Evolutionary conservation across 2,888 invertebrate species (phyloP).

Genomic region (Phortica magna): DNA sequence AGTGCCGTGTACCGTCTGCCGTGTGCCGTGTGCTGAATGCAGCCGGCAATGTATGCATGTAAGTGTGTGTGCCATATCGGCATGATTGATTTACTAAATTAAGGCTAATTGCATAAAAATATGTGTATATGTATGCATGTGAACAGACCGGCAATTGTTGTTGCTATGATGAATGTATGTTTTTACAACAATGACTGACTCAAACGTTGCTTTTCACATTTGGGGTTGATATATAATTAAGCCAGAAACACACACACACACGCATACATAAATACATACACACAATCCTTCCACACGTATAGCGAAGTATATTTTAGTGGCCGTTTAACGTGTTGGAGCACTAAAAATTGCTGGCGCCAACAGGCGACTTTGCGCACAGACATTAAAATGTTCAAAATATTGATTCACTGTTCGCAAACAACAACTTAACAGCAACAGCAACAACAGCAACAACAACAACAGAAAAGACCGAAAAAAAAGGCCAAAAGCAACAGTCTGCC

Average conservation of each 20-base stretch:
- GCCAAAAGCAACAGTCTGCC: constrained; percentile 27
- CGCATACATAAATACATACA: not conserved
- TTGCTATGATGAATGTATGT: not conserved
- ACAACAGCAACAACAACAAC: constrained; percentile 2
- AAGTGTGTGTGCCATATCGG: constrained; percentile 2
- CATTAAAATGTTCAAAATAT: constrained; percentile 70
- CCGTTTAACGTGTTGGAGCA: constrained; percentile 3
- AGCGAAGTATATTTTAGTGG: not conserved
- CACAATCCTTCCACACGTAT: not conserved
- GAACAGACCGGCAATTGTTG: not conserved
- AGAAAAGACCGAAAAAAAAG: constrained; percentile 21
- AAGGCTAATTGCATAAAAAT: constrained; percentile 68
- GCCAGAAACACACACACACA: not conserved
- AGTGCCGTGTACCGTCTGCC: not conserved
- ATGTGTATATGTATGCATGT: constrained; percentile 5
- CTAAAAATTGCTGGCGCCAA: constrained; percentile 58
- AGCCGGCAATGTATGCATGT: not conserved
- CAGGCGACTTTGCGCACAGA: constrained; percentile 63
- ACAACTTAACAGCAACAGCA: constrained; percentile 13
- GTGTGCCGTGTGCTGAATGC: not conserved
- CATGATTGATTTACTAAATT: constrained; percentile 68
- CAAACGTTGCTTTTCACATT: not conserved
- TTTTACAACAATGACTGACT: not conserved
- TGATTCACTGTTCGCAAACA: constrained; percentile 51
- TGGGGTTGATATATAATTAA: constrained; percentile 28